Evolutionary conservation across 2,113 vertebrate species (phyloP).

Genomic region (Saguinus imperator): DNA sequence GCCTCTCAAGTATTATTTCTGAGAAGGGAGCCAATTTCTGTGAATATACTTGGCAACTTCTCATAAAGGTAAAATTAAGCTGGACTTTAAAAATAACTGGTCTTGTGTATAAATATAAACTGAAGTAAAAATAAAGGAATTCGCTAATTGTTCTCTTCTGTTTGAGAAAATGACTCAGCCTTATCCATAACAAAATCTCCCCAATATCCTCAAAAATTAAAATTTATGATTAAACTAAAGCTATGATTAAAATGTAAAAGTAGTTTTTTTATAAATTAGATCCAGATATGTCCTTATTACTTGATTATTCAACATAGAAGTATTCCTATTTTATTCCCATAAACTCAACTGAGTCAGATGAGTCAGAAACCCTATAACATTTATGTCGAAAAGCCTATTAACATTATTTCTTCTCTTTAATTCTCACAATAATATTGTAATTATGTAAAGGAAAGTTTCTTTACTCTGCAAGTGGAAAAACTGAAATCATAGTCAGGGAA

Average conservation of each 20-base stretch:
- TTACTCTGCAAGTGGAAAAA: constrained; percentile 68
- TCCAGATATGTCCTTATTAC: not conserved
- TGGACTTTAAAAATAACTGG: not conserved
- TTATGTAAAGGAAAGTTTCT: constrained; percentile 64
- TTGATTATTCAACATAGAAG: not conserved
- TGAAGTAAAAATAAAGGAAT: constrained; percentile 29
- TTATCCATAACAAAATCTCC: constrained; percentile 34
- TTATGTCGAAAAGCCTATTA: constrained; percentile 42
- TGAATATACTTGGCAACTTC: constrained; percentile 12
- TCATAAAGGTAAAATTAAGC: constrained; percentile 29
- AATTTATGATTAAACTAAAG: constrained; percentile 15
- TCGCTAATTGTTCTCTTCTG: not conserved
- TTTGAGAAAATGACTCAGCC: constrained; percentile 53
- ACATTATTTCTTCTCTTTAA: constrained; percentile 11
- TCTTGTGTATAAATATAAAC: constrained; percentile 27
- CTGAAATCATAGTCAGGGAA: constrained; percentile 41
- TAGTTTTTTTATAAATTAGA: constrained; percentile 1
- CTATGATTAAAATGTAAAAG: constrained; percentile 13
- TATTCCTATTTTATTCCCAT: not conserved
- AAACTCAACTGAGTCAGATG: not conserved
- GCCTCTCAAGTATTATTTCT: constrained; percentile 30
- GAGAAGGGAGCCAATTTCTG: constrained; percentile 4
- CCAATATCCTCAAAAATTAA: not conserved
- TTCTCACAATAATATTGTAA: constrained; percentile 18
- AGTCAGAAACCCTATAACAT: constrained; percentile 26